Evolutionary conservation across 2,797 vertebrate genomes (phyloP).

Genomic region (Margarornis squamiger): DNA sequence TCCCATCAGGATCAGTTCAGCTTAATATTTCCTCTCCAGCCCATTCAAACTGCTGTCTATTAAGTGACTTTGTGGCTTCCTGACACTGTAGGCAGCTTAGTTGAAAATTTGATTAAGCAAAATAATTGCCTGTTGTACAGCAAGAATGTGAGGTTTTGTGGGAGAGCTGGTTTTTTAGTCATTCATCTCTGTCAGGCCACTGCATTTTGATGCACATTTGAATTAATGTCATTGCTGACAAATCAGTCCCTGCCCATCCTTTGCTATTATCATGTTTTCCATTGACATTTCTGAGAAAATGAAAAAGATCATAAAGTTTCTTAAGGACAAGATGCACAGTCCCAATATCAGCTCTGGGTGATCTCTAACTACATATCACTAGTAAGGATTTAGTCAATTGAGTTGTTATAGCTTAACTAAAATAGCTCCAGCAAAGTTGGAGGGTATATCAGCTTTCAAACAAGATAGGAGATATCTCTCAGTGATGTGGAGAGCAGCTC

Average conservation of each 20-base stretch:
- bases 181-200: background rate
- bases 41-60: background rate
- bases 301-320: constrained; percentile 46
- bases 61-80: constrained; percentile 21
- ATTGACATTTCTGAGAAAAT: constrained; percentile 58
- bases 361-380: constrained; percentile 64
- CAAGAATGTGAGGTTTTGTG: constrained; percentile 47
- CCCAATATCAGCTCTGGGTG: constrained; percentile 44
- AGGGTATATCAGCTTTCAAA: constrained; percentile 62
- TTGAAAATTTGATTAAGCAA: constrained; percentile 2
- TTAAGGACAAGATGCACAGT: constrained; percentile 47
- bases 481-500: constrained; percentile 55
- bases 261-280: constrained; percentile 51
- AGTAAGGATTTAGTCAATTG: constrained; percentile 66
- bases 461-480: constrained; percentile 59
- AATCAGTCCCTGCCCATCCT: background rate
- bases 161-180: background rate
- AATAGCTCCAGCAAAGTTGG: constrained; percentile 61
- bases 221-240: background rate
- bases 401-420: constrained; percentile 69
- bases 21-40: constrained; percentile 9
- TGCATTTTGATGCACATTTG: constrained; percentile 15
- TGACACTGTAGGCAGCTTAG: constrained; percentile 36
- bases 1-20: constrained; percentile 20
- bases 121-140: constrained; percentile 36